Evolutionary conservation across 2,888 invertebrate species (phyloP), one percentile per base, ranked within the genome.

Genomic region (Pseudococcus longispinus): DNA sequence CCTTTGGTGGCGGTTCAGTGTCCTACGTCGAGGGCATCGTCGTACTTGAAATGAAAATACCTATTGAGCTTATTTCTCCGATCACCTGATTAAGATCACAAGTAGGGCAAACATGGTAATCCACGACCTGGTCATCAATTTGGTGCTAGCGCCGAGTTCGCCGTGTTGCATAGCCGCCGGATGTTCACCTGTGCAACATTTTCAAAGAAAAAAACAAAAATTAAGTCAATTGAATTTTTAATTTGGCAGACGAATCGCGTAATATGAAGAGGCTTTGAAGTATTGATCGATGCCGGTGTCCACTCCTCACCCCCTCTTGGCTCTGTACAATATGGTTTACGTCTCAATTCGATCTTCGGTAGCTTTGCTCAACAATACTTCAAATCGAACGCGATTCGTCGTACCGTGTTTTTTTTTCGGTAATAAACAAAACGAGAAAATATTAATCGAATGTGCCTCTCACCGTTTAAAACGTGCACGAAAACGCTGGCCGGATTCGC

Each of bases 161-260:
- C 94, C 94, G 90, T 94, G 93, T 91, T 94, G 94, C 92, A 94
- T 94, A 74, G 94, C 94, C 37, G 95, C 95, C 77, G 95, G 95
- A 91, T 95, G 95, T 91, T 95, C 95, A 88, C 95, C 95, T 95
- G 92, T 11, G 82, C 74, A 88, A 32, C 46, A 44, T 15, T 20
- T 37, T 37, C 6, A 70, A 65, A 80, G 32, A 46, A 51, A 80
- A 55, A 55, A 87, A 37, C 70, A 29, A 26, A 29, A 51, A 29
- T 85, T 32, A 15, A 44, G 51, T 51, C 5, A 51, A 74, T 85
- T 85, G 42, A 44, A 0, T 3, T 6, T 23, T 60, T 0, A 60
- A 23, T 60, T 23, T 1, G 60, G 60, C 60, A 60, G 60, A 55
- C 29, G 32, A 60, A 84, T 51, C 46, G 23, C 23, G 3, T 60